A percentile compares a stretch with the other conserved stretches of the same genome.
Conservation (phyloP, 2,888 invertebrate genomes). For the Amphipoea oculea region DNA sequence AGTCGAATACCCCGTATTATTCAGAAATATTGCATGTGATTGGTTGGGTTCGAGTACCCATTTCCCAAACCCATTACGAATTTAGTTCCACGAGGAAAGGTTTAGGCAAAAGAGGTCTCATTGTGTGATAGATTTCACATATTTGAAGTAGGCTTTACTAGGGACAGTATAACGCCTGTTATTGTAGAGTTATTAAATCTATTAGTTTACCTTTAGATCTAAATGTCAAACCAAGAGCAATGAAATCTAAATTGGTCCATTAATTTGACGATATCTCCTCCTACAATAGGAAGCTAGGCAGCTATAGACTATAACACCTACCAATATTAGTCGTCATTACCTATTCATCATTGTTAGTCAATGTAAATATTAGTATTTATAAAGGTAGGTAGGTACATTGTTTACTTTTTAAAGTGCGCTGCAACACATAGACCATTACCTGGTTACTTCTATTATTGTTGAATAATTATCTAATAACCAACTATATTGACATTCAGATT, state of each 20-base stretch:
- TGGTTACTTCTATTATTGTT: constrained; percentile 5
- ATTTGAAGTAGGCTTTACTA: constrained; percentile 31
- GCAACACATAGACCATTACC: constrained; percentile 1
- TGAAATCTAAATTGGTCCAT: not conserved
- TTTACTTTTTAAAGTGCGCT: constrained; percentile 31
- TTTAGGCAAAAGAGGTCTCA: constrained; percentile 30
- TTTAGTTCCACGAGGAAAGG: constrained; percentile 24
- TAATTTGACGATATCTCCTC: not conserved
- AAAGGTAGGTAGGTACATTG: constrained; percentile 7
- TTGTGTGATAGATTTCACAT: constrained; percentile 35
- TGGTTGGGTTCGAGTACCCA: constrained; percentile 47
- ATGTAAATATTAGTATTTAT: constrained; percentile 19
- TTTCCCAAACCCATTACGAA: constrained; percentile 48
- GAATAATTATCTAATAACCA: constrained; percentile 37
- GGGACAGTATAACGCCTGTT: not conserved
- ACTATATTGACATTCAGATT: constrained; percentile 41
- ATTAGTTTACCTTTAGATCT: not conserved
- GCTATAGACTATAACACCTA: constrained; percentile 5
- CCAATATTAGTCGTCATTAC: constrained; percentile 57
- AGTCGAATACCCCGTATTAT: constrained; percentile 32
- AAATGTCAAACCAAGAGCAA: not conserved
- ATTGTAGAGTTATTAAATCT: not conserved
- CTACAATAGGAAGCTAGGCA: not conserved
- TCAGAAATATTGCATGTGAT: constrained; percentile 52
- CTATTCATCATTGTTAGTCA: constrained; percentile 18